phyloP scores from a whole-genome alignment of 2,113 vertebrate species.

The Osmerus mordax region DNA sequence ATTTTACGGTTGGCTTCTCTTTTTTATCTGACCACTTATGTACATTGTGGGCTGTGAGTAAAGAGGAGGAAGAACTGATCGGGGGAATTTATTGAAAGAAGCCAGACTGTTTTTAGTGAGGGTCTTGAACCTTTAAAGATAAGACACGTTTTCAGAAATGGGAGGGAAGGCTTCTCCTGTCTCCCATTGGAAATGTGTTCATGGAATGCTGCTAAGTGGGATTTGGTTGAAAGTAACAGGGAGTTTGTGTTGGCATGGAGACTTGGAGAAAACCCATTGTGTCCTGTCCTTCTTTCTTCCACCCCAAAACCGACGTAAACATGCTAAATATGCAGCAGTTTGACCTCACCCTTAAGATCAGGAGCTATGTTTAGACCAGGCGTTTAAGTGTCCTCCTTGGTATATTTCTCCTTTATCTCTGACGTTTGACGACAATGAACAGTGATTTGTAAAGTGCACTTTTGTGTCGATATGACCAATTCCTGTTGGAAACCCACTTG shows the following conservation, averaged over 20 bases:
- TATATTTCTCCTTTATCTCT: conserved; percentile 37
- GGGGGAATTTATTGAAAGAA: not conserved
- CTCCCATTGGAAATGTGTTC: conserved; percentile 6
- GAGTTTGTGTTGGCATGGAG: conserved; percentile 36
- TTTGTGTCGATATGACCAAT: no score
- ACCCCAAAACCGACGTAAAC: conserved; percentile 49
- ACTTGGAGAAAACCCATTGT: conserved; percentile 21
- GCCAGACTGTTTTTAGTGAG: conserved; percentile 10
- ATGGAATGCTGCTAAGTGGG: conserved; percentile 37
- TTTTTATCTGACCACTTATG: not conserved
- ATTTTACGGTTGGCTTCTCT: conserved; percentile 23
- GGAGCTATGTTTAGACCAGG: conserved; percentile 60
- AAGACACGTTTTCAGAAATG: conserved; percentile 19
- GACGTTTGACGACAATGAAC: not conserved
- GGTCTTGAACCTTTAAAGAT: not conserved
- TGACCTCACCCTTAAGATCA: conserved; percentile 50
- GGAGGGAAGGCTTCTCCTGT: conserved; percentile 22
- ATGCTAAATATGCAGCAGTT: conserved; percentile 63
- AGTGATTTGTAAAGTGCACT: no score
- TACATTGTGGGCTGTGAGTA: not conserved
- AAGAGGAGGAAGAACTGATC: conserved; percentile 6
- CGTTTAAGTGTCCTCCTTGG: conserved; percentile 27
- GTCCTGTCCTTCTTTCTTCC: conserved; percentile 5
- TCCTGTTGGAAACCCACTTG: no score
- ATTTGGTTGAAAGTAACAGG: conserved; percentile 25